Evolutionary conservation across 1,140 invertebrate genomes (phyloP).

Genomic region (Heliconius congener): DNA sequence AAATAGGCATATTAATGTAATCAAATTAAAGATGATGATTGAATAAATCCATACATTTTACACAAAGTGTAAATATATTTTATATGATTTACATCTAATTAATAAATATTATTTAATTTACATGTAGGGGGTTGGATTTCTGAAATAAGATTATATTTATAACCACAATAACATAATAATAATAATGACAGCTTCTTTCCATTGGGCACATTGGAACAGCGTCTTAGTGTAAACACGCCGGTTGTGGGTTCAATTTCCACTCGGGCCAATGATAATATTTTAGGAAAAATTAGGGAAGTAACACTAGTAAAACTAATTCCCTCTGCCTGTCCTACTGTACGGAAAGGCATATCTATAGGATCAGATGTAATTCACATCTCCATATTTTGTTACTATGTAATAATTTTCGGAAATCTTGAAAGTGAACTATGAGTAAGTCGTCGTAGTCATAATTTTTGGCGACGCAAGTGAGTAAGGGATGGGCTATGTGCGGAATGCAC

Average conservation of each 20-base stretch:
- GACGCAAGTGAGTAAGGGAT: conserved; percentile 39
- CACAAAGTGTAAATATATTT: conserved; percentile 1
- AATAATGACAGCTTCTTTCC: too few relatives aligned
- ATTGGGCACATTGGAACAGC: too few relatives aligned
- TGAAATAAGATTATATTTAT: background rate
- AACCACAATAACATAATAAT: too few relatives aligned
- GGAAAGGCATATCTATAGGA: too few relatives aligned
- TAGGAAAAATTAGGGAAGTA: too few relatives aligned
- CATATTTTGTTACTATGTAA: too few relatives aligned
- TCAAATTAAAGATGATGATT: background rate
- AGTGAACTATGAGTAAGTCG: conserved; percentile 9
- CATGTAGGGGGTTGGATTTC: background rate
- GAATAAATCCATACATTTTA: conserved; percentile 1
- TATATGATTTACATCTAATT: conserved; percentile 3
- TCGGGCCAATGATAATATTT: too few relatives aligned
- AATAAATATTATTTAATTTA: background rate
- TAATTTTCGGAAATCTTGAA: background rate
- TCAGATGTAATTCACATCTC: too few relatives aligned
- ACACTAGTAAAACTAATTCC: too few relatives aligned
- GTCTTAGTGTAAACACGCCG: too few relatives aligned
- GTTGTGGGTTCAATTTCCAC: too few relatives aligned
- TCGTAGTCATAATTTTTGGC: conserved; percentile 1
- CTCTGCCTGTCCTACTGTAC: too few relatives aligned
- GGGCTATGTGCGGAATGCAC: conserved; percentile 41
- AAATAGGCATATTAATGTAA: background rate